These are phyloP conservation scores for Hydrocynus forskahlii DNA, from an alignment of 2,797 vertebrate genomes.

Conservation along the genomic window DNA sequence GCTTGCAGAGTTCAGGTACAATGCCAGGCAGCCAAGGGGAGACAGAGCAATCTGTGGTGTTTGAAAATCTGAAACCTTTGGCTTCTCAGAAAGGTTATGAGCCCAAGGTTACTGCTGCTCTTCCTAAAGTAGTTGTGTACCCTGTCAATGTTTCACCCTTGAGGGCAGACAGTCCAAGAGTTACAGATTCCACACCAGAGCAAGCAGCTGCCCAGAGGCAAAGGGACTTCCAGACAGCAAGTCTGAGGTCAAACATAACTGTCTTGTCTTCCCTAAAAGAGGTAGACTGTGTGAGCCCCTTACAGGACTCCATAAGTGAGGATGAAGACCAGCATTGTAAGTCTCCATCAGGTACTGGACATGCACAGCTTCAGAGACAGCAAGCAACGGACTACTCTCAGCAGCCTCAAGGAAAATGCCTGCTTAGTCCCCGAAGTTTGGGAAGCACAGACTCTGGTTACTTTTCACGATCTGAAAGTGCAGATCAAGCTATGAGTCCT, in stretches of 20 bases:
- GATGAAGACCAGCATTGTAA: constrained; percentile 85
- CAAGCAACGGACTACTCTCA: constrained; percentile 95
- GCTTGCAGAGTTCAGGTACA: constrained; percentile 74
- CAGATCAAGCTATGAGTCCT: constrained; percentile 94
- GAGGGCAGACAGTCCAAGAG: constrained; percentile 88
- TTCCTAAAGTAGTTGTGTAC: constrained; percentile 95
- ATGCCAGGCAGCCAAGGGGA: constrained; percentile 75
- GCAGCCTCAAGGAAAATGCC: constrained; percentile 90
- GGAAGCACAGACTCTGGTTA: constrained; percentile 98
- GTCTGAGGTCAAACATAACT: constrained; percentile 74
- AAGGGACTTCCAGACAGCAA: constrained; percentile 81
- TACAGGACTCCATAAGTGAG: constrained; percentile 74
- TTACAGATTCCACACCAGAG: constrained; percentile 81
- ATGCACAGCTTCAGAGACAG: constrained; percentile 94
- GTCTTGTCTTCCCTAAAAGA: constrained; percentile 82
- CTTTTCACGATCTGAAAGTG: constrained; percentile 97
- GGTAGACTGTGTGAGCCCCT: constrained; percentile 76
- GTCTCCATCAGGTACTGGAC: constrained; percentile 75
- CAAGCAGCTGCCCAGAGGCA: constrained; percentile 83
- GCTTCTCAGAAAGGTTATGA: constrained; percentile 76
- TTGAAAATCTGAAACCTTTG: constrained; percentile 72
- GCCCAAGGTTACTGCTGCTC: constrained; percentile 80
- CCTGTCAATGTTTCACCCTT: constrained; percentile 88
- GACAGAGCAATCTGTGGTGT: constrained; percentile 58
- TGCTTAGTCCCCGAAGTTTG: constrained; percentile 93